Conservation (phyloP, 2,888 invertebrate genomes). For the Deilephila elpenor region DNA sequence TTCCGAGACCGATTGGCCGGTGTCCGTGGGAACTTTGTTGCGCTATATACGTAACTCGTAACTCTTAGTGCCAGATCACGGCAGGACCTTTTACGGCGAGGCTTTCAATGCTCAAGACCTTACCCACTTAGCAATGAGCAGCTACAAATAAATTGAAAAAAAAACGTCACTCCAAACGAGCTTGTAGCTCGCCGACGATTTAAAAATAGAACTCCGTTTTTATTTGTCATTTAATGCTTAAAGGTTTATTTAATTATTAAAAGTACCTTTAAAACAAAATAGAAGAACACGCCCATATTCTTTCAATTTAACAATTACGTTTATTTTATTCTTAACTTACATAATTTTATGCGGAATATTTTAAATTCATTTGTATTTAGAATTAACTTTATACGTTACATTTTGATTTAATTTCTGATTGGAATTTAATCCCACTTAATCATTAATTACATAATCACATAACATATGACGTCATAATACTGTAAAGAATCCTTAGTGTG, state of each 20-base stretch:
- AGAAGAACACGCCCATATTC: not conserved
- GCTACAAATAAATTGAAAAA: slow-evolving; percentile 14
- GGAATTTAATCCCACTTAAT: too few relatives aligned
- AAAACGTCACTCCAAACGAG: not conserved
- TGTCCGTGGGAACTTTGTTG: slow-evolving; percentile 63
- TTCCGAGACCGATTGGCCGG: slow-evolving; percentile 50
- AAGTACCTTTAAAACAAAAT: not conserved
- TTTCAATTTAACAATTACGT: too few relatives aligned
- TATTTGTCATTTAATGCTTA: not conserved
- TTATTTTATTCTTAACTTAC: too few relatives aligned
- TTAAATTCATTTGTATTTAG: too few relatives aligned
- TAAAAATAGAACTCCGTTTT: not conserved
- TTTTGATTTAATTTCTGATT: too few relatives aligned
- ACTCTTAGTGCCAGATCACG: slow-evolving; percentile 46
- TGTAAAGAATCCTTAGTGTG: slow-evolving; percentile 27
- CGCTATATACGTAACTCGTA: slow-evolving; percentile 39
- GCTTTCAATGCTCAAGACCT: slow-evolving; percentile 50
- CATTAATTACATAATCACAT: not conserved
- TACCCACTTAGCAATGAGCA: slow-evolving; percentile 27
- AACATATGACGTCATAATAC: slow-evolving; percentile 8
- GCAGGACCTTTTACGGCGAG: slow-evolving; percentile 51
- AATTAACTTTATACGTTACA: too few relatives aligned
- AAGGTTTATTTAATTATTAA: not conserved
- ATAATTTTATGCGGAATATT: too few relatives aligned
- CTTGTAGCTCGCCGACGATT: slow-evolving; percentile 16